phyloP scores from a whole-genome alignment of 2,888 invertebrate species.

The Clusia tigrina region DNA sequence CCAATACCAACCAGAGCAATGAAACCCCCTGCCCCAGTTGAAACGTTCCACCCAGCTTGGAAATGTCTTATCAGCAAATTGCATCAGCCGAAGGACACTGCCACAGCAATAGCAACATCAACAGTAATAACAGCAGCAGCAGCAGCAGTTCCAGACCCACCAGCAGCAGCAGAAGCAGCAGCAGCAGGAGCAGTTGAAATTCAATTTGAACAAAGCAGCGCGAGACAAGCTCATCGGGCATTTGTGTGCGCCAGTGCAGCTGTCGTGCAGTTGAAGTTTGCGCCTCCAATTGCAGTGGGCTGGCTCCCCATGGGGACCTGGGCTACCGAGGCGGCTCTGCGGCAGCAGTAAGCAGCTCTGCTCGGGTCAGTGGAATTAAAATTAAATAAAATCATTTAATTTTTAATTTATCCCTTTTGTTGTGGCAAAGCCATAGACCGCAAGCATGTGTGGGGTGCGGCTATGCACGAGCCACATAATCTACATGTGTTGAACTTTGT shows the following conservation, averaged over 20 bases:
- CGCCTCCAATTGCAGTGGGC: neutral
- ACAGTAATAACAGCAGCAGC: neutral
- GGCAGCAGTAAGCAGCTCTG: neutral
- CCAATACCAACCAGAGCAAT: no score
- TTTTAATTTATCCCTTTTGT: slow-evolving; percentile 16
- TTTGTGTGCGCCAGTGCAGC: neutral
- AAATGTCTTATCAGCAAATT: slow-evolving; percentile 9
- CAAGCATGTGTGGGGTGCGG: neutral
- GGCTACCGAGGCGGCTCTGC: neutral
- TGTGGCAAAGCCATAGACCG: neutral
- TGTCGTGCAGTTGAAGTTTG: neutral
- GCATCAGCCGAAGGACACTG: neutral
- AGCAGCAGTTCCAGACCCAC: neutral
- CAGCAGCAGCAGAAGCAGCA: neutral
- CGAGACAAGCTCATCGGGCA: neutral
- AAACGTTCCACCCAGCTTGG: neutral
- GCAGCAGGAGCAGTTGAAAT: neutral
- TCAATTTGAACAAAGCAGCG: neutral
- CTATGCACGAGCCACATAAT: no score
- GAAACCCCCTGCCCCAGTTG: no score
- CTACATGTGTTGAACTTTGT: neutral
- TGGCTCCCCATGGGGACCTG: neutral
- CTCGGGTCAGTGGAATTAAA: slow-evolving; percentile 18
- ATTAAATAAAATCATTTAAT: slow-evolving; percentile 16
- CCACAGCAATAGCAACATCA: neutral